A percentile compares a stretch with the other conserved stretches of the same genome.
Conservation (phyloP, 2,113 vertebrate genomes). For the Hippolais icterina region DNA sequence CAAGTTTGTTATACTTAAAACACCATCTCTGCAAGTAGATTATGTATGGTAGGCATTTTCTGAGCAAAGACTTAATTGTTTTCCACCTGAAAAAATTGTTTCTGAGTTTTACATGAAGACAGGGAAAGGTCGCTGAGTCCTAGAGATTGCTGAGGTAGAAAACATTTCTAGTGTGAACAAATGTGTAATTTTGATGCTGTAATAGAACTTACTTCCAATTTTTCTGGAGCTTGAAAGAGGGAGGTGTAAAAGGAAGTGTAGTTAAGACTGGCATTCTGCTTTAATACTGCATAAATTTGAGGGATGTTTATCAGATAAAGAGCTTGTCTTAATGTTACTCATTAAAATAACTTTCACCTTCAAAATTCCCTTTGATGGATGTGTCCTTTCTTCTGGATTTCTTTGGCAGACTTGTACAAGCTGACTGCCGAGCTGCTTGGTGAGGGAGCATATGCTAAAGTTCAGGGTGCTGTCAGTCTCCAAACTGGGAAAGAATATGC, state of each 20-base stretch:
- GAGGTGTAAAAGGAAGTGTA: background rate
- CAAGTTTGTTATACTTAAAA: background rate
- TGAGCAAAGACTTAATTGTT: background rate
- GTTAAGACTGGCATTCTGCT: background rate
- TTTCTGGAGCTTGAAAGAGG: background rate
- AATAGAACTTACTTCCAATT: background rate
- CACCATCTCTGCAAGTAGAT: background rate
- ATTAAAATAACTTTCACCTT: background rate
- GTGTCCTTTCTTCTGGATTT: slow-evolving; percentile 14
- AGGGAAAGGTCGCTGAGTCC: background rate
- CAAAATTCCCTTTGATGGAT: background rate
- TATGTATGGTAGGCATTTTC: background rate
- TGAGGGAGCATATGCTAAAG: slow-evolving; percentile 92
- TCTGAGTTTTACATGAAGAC: background rate
- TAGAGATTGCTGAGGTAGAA: background rate
- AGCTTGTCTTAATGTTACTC: background rate
- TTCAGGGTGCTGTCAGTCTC: slow-evolving; percentile 90
- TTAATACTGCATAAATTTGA: background rate
- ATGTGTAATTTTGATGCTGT: background rate
- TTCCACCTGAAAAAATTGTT: background rate
- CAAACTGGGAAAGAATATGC: slow-evolving; percentile 92
- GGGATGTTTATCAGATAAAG: background rate
- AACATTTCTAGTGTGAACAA: background rate
- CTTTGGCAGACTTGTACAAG: slow-evolving; percentile 85
- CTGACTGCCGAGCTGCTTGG: slow-evolving; percentile 92